phyloP scores from a whole-genome alignment of 2,888 invertebrate species.

The Antheraea yamamai region DNA sequence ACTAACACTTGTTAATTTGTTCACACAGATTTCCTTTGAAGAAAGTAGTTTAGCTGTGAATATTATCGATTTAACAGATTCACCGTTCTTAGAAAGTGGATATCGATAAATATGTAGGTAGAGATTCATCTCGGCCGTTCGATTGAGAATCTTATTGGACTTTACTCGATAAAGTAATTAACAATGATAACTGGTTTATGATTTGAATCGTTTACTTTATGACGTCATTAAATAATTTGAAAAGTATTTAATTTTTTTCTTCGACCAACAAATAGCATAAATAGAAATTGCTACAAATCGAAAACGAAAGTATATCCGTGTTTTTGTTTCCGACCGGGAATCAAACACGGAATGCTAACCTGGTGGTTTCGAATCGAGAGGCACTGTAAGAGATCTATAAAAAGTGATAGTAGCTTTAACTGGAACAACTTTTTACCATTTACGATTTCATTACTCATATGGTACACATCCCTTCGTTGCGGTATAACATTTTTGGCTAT shows the following conservation, averaged over 20 bases:
- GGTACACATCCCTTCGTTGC: background rate
- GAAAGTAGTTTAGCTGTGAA: constrained; percentile 48
- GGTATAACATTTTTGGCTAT: background rate
- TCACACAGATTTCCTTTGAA: constrained; percentile 43
- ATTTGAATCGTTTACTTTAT: constrained; percentile 26
- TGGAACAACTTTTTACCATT: background rate
- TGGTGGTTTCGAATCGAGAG: background rate
- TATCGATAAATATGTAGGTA: constrained; percentile 52
- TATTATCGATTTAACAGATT: constrained; percentile 40
- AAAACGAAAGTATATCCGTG: background rate
- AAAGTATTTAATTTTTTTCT: background rate
- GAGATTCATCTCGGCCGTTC: constrained; percentile 48
- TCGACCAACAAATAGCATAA: background rate
- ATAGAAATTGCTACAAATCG: background rate
- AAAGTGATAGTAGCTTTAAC: background rate
- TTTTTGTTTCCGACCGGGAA: background rate
- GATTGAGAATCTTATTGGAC: constrained; percentile 60
- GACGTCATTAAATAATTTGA: constrained; percentile 11
- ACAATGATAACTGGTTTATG: constrained; percentile 29
- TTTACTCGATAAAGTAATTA: constrained; percentile 30
- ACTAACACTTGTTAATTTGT: constrained; percentile 40
- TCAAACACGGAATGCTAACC: background rate
- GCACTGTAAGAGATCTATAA: background rate
- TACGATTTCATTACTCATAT: background rate
- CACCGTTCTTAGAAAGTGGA: constrained; percentile 74